Evolutionary conservation across 2,113 vertebrate genomes (phyloP).

Genomic region (Heteronetta atricapilla): DNA sequence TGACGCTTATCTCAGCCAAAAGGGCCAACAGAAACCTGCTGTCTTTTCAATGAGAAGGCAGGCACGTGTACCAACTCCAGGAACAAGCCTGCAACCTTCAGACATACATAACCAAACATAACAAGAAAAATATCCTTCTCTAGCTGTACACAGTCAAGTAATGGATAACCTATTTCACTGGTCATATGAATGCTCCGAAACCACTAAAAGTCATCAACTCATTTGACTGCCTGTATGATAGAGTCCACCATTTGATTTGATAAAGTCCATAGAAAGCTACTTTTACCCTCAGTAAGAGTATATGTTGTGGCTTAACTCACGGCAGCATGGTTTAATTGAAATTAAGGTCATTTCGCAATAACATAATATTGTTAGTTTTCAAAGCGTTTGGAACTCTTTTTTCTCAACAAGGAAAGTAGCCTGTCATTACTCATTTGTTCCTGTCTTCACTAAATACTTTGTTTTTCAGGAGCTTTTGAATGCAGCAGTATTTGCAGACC

Average conservation of each 20-base stretch:
- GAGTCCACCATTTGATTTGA: background rate
- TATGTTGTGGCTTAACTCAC: background rate
- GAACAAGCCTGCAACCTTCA: background rate
- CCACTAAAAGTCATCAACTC: background rate
- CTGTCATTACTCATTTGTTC: background rate
- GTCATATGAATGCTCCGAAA: background rate
- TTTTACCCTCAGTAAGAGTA: background rate
- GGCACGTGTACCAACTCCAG: background rate
- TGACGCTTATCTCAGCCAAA: background rate
- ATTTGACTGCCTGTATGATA: background rate
- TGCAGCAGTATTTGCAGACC: background rate
- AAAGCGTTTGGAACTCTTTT: background rate
- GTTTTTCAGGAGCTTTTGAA: background rate
- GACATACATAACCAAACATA: accelerated
- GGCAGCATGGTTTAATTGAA: background rate
- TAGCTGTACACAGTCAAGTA: background rate
- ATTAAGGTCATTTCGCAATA: background rate
- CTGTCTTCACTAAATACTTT: background rate
- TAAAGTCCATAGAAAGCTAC: background rate
- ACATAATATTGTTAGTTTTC: background rate
- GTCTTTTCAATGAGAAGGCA: background rate
- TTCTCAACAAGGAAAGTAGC: background rate
- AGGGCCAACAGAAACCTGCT: background rate
- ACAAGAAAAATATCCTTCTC: background rate
- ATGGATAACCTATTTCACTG: background rate